A percentile compares a stretch with the other conserved stretches of the same genome.
phyloP scores from a whole-genome alignment of 2,113 vertebrate genomes.

The Odobenus rosmarus region DNA sequence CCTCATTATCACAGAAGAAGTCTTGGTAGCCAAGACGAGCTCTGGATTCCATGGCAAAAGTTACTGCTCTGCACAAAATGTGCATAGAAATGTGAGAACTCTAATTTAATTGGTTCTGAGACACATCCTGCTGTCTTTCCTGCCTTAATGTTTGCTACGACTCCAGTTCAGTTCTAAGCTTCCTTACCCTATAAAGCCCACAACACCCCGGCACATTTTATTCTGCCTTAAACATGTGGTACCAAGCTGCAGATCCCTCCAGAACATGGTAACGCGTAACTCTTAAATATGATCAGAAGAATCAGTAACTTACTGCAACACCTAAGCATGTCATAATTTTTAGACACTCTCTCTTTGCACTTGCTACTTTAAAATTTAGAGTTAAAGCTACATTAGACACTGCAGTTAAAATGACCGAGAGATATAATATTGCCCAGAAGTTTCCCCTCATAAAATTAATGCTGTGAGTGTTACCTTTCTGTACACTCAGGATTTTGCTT shows the following conservation, averaged over 20 bases:
- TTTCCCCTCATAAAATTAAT: conserved; percentile 36
- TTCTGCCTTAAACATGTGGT: not conserved
- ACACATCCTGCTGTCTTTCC: not conserved
- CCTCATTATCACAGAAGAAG: not conserved
- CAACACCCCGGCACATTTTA: not conserved
- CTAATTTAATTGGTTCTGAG: not conserved
- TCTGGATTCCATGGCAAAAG: not conserved
- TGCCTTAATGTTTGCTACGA: not conserved
- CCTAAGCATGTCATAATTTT: not conserved
- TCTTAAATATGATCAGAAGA: not conserved
- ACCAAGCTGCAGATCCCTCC: not conserved
- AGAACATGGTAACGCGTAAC: not conserved
- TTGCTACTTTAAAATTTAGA: conserved; percentile 12
- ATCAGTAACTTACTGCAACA: not conserved
- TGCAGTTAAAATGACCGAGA: conserved; percentile 12
- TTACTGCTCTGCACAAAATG: not conserved
- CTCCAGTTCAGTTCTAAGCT: not conserved
- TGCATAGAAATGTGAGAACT: not conserved
- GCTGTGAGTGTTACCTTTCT: not conserved
- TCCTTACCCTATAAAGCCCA: not conserved
- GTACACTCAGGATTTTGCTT: not conserved
- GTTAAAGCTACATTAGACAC: not conserved
- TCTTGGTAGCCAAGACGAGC: not conserved
- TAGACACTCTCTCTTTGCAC: not conserved
- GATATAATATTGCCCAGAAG: conserved; percentile 24